Conservation (phyloP, 2,888 invertebrate species). For the Schizaphis graminum region DNA sequence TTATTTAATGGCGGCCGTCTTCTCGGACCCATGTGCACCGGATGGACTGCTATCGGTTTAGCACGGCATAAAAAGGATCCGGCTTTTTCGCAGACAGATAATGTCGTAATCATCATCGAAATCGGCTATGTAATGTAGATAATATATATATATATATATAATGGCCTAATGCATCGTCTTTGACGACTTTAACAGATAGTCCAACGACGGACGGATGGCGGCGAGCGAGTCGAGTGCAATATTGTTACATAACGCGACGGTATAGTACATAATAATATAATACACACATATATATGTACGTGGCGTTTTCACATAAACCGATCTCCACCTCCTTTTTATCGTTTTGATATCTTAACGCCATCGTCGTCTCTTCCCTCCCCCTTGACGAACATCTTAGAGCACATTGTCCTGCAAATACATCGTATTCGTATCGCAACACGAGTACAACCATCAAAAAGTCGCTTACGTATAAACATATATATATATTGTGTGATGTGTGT, state of each 20-base stretch:
- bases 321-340: background rate
- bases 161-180: background rate
- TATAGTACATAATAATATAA: background rate
- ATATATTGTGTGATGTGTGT: background rate
- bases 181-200: background rate
- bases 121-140: background rate
- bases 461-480: background rate
- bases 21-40: background rate
- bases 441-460: background rate
- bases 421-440: background rate
- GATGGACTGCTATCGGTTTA: background rate
- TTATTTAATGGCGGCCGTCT: background rate
- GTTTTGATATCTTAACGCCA: background rate
- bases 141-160: background rate
- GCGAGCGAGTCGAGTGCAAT: background rate
- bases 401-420: background rate
- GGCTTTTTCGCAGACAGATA: background rate
- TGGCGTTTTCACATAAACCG: background rate
- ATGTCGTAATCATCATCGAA: background rate
- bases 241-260: background rate
- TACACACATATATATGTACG: background rate
- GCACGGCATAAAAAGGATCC: background rate
- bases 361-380: background rate
- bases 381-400: background rate
- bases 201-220: background rate